Conservation (phyloP, 1,140 invertebrate species). For the Saccostrea cuccullata region DNA sequence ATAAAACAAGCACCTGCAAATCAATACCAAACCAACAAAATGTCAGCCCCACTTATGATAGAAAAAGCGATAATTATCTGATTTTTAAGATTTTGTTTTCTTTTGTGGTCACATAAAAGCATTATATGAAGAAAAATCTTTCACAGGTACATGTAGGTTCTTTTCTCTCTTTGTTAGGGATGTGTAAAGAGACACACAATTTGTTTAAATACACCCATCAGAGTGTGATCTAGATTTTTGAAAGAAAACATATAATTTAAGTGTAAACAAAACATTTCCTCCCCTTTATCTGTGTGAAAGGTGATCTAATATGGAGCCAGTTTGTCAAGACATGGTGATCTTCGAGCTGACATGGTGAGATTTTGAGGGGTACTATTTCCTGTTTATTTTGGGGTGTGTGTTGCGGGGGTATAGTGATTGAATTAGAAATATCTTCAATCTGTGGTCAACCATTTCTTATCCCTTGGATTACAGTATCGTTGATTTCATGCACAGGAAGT, state of each 20-base stretch:
- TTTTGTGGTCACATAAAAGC: too few species aligned
- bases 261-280: conserved; percentile 21
- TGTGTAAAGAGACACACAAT: neutral
- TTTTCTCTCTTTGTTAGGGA: neutral
- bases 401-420: neutral
- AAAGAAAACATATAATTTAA: neutral
- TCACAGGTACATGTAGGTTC: too few species aligned
- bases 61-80: too few species aligned
- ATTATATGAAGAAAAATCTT: too few species aligned
- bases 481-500: conserved; percentile 27
- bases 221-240: neutral
- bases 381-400: neutral
- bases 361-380: neutral
- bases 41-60: too few species aligned
- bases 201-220: neutral
- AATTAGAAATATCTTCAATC: neutral
- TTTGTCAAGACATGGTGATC: neutral
- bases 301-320: neutral
- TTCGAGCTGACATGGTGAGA: neutral
- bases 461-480: neutral
- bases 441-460: neutral
- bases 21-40: neutral
- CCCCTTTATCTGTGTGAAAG: conserved; percentile 4
- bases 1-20: conserved; percentile 21
- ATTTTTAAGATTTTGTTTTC: too few species aligned